Evolutionary conservation across 2,797 vertebrate genomes (phyloP).

Genomic region (Oreonectes daqikongensis): DNA sequence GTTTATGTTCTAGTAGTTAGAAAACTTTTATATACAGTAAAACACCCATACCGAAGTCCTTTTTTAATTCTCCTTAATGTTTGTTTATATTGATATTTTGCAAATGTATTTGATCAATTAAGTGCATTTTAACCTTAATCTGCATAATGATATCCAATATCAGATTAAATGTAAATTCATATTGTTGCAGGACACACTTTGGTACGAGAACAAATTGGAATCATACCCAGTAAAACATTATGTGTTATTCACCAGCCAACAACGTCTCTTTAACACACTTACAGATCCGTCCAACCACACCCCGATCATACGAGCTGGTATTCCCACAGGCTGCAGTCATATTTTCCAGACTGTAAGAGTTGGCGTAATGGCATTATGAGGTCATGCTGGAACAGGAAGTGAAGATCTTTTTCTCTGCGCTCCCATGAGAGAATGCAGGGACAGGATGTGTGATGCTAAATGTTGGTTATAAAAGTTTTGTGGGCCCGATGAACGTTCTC

Average conservation of each 20-base stretch:
- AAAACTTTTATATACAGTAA: neutral
- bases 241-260: conserved; percentile 17
- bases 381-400: conserved; percentile 56
- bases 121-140: too few species aligned
- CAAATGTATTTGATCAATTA: too few species aligned
- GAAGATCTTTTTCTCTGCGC: conserved; percentile 46
- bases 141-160: neutral
- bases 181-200: neutral
- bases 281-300: conserved; percentile 57
- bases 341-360: conserved; percentile 55
- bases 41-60: neutral
- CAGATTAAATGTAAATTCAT: neutral
- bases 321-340: conserved; percentile 49
- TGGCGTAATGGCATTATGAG: conserved; percentile 52
- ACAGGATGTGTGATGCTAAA: conserved; percentile 51
- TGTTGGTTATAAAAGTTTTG: conserved; percentile 38
- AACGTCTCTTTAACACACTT: conserved; percentile 50
- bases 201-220: neutral
- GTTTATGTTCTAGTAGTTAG: neutral
- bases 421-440: conserved; percentile 50
- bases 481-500: neutral
- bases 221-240: neutral
- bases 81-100: too few species aligned
- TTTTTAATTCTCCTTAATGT: too few species aligned
- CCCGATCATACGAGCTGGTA: conserved; percentile 26